Evolutionary conservation across 2,113 vertebrate genomes (phyloP), one percentile per base, ranked within the genome.

Genomic region (Motacilla tschutschensis): DNA sequence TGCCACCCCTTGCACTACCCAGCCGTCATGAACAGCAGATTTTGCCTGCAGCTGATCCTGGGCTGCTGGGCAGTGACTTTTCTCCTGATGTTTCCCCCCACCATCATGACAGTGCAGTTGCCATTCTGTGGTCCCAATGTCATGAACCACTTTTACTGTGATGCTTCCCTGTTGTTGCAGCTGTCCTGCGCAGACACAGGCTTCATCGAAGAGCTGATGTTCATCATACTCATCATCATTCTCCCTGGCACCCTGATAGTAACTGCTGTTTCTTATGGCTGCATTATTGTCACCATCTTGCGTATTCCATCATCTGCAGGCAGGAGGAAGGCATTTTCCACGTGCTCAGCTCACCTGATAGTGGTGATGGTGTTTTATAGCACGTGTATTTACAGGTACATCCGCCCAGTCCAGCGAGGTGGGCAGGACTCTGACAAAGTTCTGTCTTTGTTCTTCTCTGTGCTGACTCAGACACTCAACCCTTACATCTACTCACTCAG

Each of bases 351-450:
- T 60, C 94, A 95, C 51, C 82, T 96, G 25, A 33, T 48, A 1
- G 44, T 94, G 22, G 88, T 96, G 59, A 35, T 14, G 0, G 62
- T 96, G 50, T 94, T 95, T 60, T 97, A 95, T 14, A 89, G 95
- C 80, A 95, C 94, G 1, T 75, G 62, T 20, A 83, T 94, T 50
- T 94, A 82, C 90, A 88, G 87, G 3, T 96, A 95, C 36, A 72
- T 95, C 16, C 31, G 83, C 28, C 81, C 87, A 29, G 33, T 43
- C 26, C 87, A 47, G 88, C 48, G 16, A 47, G 72, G 75, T 55
- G 89, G 36, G 69, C 84, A 77, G 33, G 65, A 89, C 41, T 90
- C 94, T 18, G 38, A 19, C 64, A 95, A 96, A 91, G 33, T 87
- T 17, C 91, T 88, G 26, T 95, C 92, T 64, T 71, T 95, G 9